Evolutionary conservation across 30 jellyfish, hydroid and myxozoan genomes (phyloP).

Genomic region (Pseudorhiza aurosa): DNA sequence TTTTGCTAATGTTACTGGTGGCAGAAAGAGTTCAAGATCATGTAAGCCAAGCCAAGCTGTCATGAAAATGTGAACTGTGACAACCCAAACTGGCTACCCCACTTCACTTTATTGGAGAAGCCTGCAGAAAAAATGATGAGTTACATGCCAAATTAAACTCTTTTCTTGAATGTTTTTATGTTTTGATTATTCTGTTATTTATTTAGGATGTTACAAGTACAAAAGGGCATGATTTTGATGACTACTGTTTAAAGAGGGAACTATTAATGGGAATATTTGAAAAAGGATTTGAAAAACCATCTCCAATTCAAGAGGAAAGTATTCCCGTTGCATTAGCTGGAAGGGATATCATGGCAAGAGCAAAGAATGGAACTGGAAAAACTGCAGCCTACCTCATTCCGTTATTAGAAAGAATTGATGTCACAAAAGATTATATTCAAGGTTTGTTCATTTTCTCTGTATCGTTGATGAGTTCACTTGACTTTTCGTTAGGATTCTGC

Average conservation of each 20-base stretch:
- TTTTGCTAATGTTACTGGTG: no score
- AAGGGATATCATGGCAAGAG: constrained; percentile 94
- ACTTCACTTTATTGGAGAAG: no score
- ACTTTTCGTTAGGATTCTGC: no score
- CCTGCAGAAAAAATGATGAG: no score
- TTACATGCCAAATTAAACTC: no score
- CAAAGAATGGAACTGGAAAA: constrained; percentile 98
- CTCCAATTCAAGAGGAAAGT: constrained; percentile 97
- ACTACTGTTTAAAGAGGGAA: constrained; percentile 86
- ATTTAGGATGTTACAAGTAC: constrained; percentile 94
- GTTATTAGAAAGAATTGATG: constrained; percentile 80
- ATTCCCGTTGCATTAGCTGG: constrained; percentile 97
- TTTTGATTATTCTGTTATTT: neutral
- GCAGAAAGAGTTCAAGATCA: no score
- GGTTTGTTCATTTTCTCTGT: constrained; percentile 31
- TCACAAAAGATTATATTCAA: constrained; percentile 72
- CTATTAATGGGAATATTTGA: constrained; percentile 94
- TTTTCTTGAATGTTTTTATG: no score
- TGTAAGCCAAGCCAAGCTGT: no score
- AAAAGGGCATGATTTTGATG: constrained; percentile 94
- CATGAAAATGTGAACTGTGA: no score
- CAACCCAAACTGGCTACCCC: no score
- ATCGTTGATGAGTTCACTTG: neutral
- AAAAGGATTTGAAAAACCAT: constrained; percentile 91
- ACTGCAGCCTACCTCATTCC: constrained; percentile 96